Evolutionary conservation across 2,888 invertebrate species (phyloP).

Genomic region (Drosophila infuscata): DNA sequence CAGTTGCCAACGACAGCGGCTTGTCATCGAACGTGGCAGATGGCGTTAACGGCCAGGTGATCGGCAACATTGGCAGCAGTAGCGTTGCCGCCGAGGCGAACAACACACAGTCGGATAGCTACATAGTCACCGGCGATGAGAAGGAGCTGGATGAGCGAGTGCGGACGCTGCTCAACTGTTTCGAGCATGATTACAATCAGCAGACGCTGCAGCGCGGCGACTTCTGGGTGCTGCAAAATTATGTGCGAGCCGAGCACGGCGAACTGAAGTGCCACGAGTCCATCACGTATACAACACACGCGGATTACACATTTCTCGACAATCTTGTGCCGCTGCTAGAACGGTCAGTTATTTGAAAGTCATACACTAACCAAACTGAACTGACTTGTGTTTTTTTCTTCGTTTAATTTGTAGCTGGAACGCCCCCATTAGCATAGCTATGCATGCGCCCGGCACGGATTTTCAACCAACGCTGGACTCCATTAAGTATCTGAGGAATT

Average conservation of each 20-base stretch:
- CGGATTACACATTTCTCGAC: slow-evolving; percentile 95
- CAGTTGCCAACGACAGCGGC: slow-evolving; percentile 59
- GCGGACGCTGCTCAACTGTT: slow-evolving; percentile 86
- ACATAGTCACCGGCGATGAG: slow-evolving; percentile 83
- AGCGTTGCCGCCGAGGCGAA: slow-evolving; percentile 64
- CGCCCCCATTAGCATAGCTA: slow-evolving; percentile 94
- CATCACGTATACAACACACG: slow-evolving; percentile 96
- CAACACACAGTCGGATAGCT: slow-evolving; percentile 80
- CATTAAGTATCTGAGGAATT: slow-evolving; percentile 92
- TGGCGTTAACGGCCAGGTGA: slow-evolving; percentile 56
- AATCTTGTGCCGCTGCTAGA: slow-evolving; percentile 94
- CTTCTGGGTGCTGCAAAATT: slow-evolving; percentile 96
- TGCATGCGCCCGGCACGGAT: slow-evolving; percentile 95
- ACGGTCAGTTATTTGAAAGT: slow-evolving; percentile 84
- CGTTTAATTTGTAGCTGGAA: slow-evolving; percentile 88
- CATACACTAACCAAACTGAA: too few relatives aligned
- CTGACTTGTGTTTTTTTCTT: not conserved
- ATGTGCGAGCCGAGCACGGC: slow-evolving; percentile 90
- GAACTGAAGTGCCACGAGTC: slow-evolving; percentile 91
- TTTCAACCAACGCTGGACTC: slow-evolving; percentile 91
- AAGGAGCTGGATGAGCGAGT: slow-evolving; percentile 85
- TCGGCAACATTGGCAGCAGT: slow-evolving; percentile 73
- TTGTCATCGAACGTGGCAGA: slow-evolving; percentile 21
- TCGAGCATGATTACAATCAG: slow-evolving; percentile 87
- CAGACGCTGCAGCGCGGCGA: slow-evolving; percentile 90